Evolutionary conservation across 2,797 vertebrate species (phyloP).

Genomic region (Chaetophractus vellerosus): DNA sequence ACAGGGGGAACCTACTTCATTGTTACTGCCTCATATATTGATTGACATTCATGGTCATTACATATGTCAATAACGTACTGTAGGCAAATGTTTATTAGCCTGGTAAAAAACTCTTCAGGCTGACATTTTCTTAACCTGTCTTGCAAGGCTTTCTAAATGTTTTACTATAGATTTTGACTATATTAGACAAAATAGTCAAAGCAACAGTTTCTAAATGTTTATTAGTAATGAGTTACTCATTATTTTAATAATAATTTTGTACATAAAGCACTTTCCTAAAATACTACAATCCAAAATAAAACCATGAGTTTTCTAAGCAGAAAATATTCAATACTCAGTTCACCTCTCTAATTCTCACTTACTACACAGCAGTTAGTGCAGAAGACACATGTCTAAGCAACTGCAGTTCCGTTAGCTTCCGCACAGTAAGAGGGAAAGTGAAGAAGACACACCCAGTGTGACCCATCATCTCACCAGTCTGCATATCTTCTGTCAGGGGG

Average conservation of each 20-base stretch:
- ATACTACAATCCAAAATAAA: background rate
- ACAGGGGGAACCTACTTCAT: background rate
- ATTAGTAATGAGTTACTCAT: constrained; percentile 25
- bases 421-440: background rate
- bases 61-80: background rate
- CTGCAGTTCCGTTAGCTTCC: background rate
- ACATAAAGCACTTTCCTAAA: constrained; percentile 37
- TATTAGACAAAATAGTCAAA: background rate
- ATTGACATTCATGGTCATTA: background rate
- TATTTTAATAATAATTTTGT: background rate
- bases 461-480: background rate
- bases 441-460: background rate
- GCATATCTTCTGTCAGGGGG: background rate
- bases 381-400: background rate
- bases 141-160: background rate
- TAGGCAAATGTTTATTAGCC: constrained; percentile 9
- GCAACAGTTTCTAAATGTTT: constrained; percentile 27
- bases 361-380: background rate
- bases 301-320: background rate
- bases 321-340: background rate
- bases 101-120: background rate
- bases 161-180: background rate
- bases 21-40: background rate
- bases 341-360: background rate
- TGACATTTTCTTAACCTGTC: constrained; percentile 45